A percentile compares a stretch with the other conserved stretches of the same genome.
phyloP scores from a whole-genome alignment of 2,888 invertebrate species.

The Ophion ventricosus region DNA sequence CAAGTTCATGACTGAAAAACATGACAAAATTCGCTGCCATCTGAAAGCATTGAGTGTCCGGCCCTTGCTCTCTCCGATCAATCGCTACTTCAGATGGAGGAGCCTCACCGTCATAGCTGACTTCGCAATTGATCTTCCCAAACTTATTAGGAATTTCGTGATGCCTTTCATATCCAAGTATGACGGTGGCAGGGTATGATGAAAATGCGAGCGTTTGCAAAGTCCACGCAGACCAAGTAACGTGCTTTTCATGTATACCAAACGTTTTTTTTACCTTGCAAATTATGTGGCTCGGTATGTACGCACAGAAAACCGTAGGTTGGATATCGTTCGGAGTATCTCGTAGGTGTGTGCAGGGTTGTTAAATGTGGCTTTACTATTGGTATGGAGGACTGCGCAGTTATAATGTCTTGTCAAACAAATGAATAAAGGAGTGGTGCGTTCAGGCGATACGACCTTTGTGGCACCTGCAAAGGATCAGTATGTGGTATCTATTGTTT shows the following conservation, averaged over 20 bases:
- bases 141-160: background rate
- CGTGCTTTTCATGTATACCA: conserved; percentile 24
- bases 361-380: conserved; percentile 19
- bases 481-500: conserved; percentile 76
- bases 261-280: conserved; percentile 45
- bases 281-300: conserved; percentile 46
- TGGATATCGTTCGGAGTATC: conserved; percentile 22
- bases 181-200: background rate
- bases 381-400: conserved; percentile 31
- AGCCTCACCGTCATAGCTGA: background rate
- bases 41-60: no score
- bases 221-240: background rate
- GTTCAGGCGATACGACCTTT: conserved; percentile 37
- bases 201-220: no score
- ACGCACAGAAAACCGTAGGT: conserved; percentile 37
- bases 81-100: conserved; percentile 27
- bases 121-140: background rate
- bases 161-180: background rate
- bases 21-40: no score
- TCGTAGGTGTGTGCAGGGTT: conserved; percentile 25
- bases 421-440: conserved; percentile 36
- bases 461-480: conserved; percentile 38
- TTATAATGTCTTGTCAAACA: conserved; percentile 72
- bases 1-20: no score
- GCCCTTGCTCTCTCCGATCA: conserved; percentile 40